These are phyloP conservation scores for Drosophila subpulchrella DNA, from an alignment of 1,140 invertebrate genomes.

Conservation along the genomic window DNA sequence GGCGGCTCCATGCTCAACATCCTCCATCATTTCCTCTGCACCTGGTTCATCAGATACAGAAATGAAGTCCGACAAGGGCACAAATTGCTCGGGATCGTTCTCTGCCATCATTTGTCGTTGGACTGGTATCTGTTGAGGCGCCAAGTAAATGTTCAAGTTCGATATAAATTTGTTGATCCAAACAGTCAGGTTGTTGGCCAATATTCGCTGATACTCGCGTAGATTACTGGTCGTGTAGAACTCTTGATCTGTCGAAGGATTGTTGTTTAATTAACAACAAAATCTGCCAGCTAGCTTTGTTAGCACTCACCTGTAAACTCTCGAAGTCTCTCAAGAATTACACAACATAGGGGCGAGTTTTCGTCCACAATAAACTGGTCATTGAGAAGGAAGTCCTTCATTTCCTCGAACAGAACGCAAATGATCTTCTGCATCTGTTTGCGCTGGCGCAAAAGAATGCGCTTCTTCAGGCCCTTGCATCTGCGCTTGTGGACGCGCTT, in stretches of 20 bases:
- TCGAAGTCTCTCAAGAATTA: constrained; percentile 71
- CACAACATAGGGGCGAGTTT: constrained; percentile 60
- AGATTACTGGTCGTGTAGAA: constrained; percentile 79
- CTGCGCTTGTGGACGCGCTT: constrained; percentile 50
- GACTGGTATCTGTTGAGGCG: constrained; percentile 53
- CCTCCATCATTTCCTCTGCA: constrained; percentile 44
- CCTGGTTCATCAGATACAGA: constrained; percentile 47
- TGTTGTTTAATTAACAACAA: neutral
- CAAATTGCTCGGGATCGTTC: constrained; percentile 60
- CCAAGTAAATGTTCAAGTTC: constrained; percentile 76
- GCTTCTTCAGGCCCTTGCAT: constrained; percentile 58
- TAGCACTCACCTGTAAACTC: constrained; percentile 69
- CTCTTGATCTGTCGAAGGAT: constrained; percentile 62
- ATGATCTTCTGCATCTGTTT: constrained; percentile 80
- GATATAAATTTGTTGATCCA: constrained; percentile 84
- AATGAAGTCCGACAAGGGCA: constrained; percentile 74
- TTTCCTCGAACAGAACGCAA: constrained; percentile 78
- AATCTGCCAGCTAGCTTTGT: neutral
- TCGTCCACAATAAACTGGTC: constrained; percentile 80
- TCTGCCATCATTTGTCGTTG: constrained; percentile 39
- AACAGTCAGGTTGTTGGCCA: constrained; percentile 77
- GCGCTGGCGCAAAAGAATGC: constrained; percentile 66
- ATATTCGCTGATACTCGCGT: constrained; percentile 71
- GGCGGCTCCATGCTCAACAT: constrained; percentile 10
- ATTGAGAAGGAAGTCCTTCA: constrained; percentile 78